Conservation (phyloP, 2,797 vertebrate genomes). For the Enteromius mattozi region DNA sequence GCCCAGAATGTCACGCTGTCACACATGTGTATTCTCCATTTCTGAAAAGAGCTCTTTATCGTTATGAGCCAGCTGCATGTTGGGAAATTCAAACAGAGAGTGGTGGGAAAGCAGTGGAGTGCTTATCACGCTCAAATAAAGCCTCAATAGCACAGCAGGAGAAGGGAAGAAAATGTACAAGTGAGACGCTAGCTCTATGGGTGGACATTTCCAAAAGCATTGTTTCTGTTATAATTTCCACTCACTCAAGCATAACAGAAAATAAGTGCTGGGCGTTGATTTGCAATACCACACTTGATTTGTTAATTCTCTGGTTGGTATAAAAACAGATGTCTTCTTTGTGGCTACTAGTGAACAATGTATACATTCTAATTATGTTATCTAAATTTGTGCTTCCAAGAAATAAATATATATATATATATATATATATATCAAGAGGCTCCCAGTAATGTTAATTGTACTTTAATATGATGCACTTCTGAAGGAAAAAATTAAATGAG, state of each 20-base stretch:
- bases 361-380: neutral
- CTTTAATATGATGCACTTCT: neutral
- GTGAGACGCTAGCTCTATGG: constrained; percentile 1
- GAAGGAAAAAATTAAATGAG: no score
- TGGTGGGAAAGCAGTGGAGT: constrained; percentile 31
- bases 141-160: constrained; percentile 29
- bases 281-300: constrained; percentile 15
- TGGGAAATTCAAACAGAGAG: constrained; percentile 50
- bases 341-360: neutral
- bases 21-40: constrained; percentile 25
- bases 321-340: neutral
- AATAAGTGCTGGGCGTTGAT: neutral
- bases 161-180: constrained; percentile 34
- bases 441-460: neutral
- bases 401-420: neutral
- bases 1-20: constrained; percentile 1
- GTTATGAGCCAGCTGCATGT: constrained; percentile 37
- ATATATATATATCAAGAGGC: neutral
- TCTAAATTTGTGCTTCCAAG: neutral
- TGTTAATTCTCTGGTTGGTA: neutral
- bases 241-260: constrained; percentile 11
- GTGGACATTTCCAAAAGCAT: constrained; percentile 28
- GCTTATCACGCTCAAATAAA: constrained; percentile 50
- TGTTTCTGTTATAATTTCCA: constrained; percentile 20
- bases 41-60: constrained; percentile 48